Conservation (phyloP, 2,797 vertebrate species). For the Morus bassanus region DNA sequence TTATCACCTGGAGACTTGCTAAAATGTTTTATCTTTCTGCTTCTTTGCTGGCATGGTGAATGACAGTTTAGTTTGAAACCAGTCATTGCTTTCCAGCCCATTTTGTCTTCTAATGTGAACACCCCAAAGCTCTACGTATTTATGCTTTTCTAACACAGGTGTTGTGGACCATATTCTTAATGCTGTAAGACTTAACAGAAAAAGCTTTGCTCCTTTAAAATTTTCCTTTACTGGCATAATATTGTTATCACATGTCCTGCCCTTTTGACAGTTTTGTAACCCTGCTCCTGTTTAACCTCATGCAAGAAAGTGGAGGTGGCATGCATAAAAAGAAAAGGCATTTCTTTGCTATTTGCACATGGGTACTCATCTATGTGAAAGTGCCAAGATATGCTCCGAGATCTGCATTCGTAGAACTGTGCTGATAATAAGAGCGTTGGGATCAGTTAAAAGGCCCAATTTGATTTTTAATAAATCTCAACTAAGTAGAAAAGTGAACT, state of each 20-base stretch:
- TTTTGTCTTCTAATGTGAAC: neutral
- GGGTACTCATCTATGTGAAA: conserved; percentile 78
- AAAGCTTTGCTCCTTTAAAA: neutral
- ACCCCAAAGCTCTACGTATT: neutral
- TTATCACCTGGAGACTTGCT: neutral
- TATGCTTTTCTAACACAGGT: neutral
- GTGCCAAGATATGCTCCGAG: conserved; percentile 82
- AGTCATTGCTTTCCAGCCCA: neutral
- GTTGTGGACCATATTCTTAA: neutral
- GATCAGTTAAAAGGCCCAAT: conserved; percentile 82
- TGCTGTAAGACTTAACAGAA: neutral
- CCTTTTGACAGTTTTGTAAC: neutral
- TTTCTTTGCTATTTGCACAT: neutral
- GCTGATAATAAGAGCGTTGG: conserved; percentile 78
- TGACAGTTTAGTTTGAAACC: neutral
- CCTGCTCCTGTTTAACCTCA: neutral
- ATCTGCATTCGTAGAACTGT: conserved; percentile 82
- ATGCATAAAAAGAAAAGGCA: neutral
- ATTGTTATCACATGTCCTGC: neutral
- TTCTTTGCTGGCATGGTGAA: neutral
- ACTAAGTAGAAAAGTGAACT: conserved; percentile 57
- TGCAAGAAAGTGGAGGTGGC: neutral
- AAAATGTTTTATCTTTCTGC: neutral
- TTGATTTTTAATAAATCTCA: conserved; percentile 67
- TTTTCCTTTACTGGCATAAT: neutral